These are phyloP conservation scores for Tolypeutes matacus DNA, from an alignment of 2,797 vertebrate species.

Conservation along the genomic window DNA sequence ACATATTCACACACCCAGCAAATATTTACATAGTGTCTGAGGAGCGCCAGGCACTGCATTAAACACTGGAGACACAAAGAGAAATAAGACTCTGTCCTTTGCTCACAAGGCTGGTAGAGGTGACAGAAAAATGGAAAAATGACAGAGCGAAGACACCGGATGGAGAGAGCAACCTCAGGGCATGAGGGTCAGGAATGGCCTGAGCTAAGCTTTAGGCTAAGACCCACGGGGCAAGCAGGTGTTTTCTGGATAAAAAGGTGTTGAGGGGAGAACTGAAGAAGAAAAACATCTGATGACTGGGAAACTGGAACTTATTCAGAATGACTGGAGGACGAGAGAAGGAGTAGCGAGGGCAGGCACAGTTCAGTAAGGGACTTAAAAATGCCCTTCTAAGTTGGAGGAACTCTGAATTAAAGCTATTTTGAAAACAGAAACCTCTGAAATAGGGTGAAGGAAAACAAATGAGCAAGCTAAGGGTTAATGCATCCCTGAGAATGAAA, in stretches of 20 bases:
- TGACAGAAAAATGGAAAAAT: not conserved
- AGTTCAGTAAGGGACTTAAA: not conserved
- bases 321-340: not conserved
- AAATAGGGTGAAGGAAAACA: not conserved
- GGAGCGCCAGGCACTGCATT: not conserved
- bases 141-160: rapidly evolving
- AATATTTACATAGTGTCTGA: slow-evolving; percentile 54
- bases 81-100: not conserved
- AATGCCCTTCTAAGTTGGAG: not conserved
- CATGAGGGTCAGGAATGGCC: not conserved
- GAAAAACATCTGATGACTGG: not conserved
- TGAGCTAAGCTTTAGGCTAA: not conserved
- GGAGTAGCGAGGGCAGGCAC: not conserved
- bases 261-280: not conserved
- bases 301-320: not conserved
- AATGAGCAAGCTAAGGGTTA: not conserved
- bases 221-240: not conserved
- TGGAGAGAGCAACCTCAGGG: not conserved
- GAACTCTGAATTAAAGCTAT: not conserved
- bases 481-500: not conserved
- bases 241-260: no score
- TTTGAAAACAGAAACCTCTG: not conserved
- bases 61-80: not conserved
- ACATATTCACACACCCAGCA: slow-evolving; percentile 39
- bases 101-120: not conserved